Evolutionary conservation across 2,888 invertebrate species (phyloP), one percentile per base, ranked within the genome.

Genomic region (Andricus quercusramuli): DNA sequence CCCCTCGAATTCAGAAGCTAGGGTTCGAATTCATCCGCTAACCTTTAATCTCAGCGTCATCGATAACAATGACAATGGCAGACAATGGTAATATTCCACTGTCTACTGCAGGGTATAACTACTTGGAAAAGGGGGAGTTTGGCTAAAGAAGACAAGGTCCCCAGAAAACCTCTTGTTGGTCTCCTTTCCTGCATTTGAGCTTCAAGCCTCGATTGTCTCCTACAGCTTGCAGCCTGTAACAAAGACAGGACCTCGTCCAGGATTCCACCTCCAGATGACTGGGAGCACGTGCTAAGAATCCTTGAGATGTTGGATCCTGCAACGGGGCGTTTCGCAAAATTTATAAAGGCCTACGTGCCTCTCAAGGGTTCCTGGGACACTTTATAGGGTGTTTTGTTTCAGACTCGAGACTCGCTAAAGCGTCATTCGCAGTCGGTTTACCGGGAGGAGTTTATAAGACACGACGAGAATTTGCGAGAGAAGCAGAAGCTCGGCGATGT

Each of bases 261-360:
- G 79, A 85, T 82, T 84, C 82, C 66, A 80, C 80, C 80, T 80
- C 78, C 70, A 76, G 78, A 79, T 79, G 80, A 80, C 81, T 82
- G 80, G 84, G 85, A 86, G 88, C 88, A 89, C 90, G 90, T 90
- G 90, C 90, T 86, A 84, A 84, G 90, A 90, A 90, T 91, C 85
- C 89, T 90, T 85, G 86, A 88, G 86, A 87, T 85, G 86, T 86
- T 85, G 86, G 86, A 88, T 89, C 85, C 83, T 80, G 65, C 79
- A 65, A 76, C 80, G 77, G 85, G 87, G 87, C 85, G 86, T 86
- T 85, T 86, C 85, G 87, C 85, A 87, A 91, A 91, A 91, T 91
- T 91, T 91, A 91, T 91, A 91, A 90, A 91, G 88, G 90, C 89
- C 90, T 91, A 89, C 89, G 91, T 90, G 90, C 88, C 85, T 86